Evolutionary conservation across 2,113 vertebrate genomes (phyloP).

Genomic region (Burhinus bistriatus): DNA sequence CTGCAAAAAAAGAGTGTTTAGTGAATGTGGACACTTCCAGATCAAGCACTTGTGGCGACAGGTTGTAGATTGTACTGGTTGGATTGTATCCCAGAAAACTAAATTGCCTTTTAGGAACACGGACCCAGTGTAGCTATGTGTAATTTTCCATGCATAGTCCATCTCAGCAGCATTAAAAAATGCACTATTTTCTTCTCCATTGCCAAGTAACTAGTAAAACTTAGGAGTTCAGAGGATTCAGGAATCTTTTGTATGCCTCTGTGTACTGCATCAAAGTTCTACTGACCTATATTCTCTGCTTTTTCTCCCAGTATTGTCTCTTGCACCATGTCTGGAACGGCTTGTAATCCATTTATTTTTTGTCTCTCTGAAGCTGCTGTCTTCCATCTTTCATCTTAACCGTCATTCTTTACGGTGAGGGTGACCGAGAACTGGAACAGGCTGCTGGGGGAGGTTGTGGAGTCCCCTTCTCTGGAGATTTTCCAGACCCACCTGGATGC

Average conservation of each 20-base stretch:
- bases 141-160: not conserved
- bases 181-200: not conserved
- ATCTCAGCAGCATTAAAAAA: not conserved
- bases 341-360: not conserved
- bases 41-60: not conserved
- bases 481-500: too few species aligned
- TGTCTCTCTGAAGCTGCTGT: not conserved
- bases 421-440: too few species aligned
- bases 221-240: not conserved
- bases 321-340: not conserved
- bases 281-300: not conserved
- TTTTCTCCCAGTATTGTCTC: not conserved
- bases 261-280: not conserved
- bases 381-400: not conserved
- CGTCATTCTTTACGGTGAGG: too few species aligned
- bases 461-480: too few species aligned
- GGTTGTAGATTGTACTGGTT: not conserved
- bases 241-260: not conserved
- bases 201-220: not conserved
- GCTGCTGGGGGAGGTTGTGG: too few species aligned
- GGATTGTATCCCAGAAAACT: not conserved
- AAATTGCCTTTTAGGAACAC: not conserved
- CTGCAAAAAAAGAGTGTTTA: not conserved
- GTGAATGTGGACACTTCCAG: not conserved
- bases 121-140: not conserved